Conservation (phyloP, 2,797 vertebrate species). For the Streptopelia turtur region DNA sequence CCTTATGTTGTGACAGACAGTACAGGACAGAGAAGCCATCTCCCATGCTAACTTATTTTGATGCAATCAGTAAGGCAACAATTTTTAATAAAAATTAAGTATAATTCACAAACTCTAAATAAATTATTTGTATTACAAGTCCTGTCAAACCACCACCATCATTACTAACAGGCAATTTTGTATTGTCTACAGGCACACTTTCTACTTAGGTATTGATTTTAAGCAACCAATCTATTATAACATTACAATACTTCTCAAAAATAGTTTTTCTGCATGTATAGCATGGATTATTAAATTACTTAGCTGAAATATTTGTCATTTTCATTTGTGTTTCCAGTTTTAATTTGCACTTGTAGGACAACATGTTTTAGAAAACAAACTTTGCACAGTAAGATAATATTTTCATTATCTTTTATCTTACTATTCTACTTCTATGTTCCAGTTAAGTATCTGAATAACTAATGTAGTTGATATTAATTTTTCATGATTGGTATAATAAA, state of each 20-base stretch:
- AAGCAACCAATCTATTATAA: not conserved
- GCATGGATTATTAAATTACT: not conserved
- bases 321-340: not conserved
- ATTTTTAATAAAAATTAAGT: not conserved
- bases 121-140: not conserved
- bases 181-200: not conserved
- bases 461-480: not conserved
- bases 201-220: not conserved
- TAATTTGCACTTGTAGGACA: not conserved
- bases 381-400: not conserved
- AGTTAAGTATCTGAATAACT: not conserved
- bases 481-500: not conserved
- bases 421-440: not conserved
- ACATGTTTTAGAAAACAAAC: not conserved
- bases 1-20: not conserved
- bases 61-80: not conserved
- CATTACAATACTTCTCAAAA: not conserved
- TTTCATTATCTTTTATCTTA: constrained; percentile 4
- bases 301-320: not conserved
- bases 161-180: not conserved
- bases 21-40: not conserved
- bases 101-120: not conserved
- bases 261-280: not conserved
- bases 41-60: not conserved
- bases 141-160: not conserved